Evolutionary conservation across 2,888 invertebrate species (phyloP).

Genomic region (Aphodius granarius): DNA sequence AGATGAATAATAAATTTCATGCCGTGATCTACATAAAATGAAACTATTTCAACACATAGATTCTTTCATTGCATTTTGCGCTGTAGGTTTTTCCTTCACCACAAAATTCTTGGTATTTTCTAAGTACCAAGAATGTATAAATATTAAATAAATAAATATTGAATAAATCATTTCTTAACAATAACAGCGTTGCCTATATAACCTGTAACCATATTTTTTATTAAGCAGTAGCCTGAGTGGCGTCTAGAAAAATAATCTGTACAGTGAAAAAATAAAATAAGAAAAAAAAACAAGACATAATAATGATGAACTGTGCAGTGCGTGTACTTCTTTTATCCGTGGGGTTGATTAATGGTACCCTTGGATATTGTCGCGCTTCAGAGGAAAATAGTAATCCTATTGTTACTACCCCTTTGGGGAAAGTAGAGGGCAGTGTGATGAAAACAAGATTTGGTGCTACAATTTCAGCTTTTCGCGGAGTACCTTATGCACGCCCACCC

Average conservation of each 20-base stretch:
- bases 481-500: slow-evolving; percentile 25
- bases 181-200: too few species aligned
- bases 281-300: background rate
- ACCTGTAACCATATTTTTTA: too few species aligned
- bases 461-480: slow-evolving; percentile 22
- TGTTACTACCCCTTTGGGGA: slow-evolving; percentile 20
- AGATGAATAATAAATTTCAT: too few species aligned
- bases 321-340: background rate
- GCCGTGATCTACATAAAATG: too few species aligned
- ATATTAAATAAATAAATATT: too few species aligned
- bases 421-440: slow-evolving; percentile 15
- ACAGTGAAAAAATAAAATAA: background rate
- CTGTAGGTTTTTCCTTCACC: too few species aligned
- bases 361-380: background rate
- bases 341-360: background rate
- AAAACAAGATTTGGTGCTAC: slow-evolving; percentile 16
- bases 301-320: background rate
- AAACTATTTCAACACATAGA: too few species aligned
- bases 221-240: background rate
- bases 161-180: too few species aligned
- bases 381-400: background rate
- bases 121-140: too few species aligned
- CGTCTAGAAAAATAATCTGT: background rate
- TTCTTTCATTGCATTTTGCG: too few species aligned
- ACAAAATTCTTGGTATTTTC: too few species aligned